Base-by-base conservation (phyloP, 35 echinoderm and acorn worm genomes). In the Heliocidaris erythrogramma region DNA sequence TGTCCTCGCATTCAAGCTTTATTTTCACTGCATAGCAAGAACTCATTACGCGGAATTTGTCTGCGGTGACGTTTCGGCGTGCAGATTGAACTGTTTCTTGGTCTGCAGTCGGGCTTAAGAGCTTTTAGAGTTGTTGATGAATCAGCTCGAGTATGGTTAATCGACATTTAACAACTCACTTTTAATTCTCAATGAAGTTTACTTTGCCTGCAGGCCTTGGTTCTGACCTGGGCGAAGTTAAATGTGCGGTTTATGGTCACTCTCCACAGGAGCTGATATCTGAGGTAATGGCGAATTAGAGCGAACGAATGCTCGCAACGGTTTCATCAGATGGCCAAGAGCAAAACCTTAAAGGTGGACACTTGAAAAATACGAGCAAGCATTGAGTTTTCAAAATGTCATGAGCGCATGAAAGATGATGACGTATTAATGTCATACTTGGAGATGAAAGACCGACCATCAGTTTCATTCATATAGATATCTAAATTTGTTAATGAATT, bases 141-240 rank as follows among this genome's bases (percentile, higher is more conserved):
- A 92, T 59, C 91, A 92, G 91, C 27, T 92, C 91, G 48, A 92
- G 91, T 92, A n/a, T 27, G 91, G 47, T 48, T 92, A 92, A 92
- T 92, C 49, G 91, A 92, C 91, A 50, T 92, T 92, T 92, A 59
- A 92, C 9, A 59, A 59, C 49, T 92, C 91, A 92, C 91, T 59
- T 59, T 59, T 50, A 92, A 92, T 92, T 92, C 49, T 92, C 47
- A 59, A 92, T 92, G 91, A 92, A 92, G 91, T 92, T 92, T 16
- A 92, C 91, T 50, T 92, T 48, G 91, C 48, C 91, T 30, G 91
- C 7, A 59, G 91, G 91, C 21, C 49, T 84, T 78, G 65, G 65
- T 24, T 78, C 21, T 78, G 65, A 78, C 14, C 65, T 78, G 65
- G 24, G 65, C 17, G 65, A 78, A 78, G 65, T 78, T 24, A 78